Percentiles rank a stretch among this genome's conserved stretches.
These are phyloP conservation scores for Drosophila equinoxialis DNA, from an alignment of 1,140 invertebrate genomes.

Conservation along the genomic window DNA sequence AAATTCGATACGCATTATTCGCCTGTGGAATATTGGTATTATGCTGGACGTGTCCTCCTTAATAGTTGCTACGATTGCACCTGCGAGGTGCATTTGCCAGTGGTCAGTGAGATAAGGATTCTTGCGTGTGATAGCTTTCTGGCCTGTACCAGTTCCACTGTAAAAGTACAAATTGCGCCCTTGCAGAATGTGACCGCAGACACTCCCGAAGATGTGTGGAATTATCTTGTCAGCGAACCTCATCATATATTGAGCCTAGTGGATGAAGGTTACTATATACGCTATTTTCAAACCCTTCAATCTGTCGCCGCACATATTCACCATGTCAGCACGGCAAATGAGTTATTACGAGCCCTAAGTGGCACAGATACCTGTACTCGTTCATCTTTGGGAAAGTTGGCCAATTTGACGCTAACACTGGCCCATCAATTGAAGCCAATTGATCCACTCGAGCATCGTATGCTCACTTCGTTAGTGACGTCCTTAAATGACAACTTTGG, in stretches of 20 bases:
- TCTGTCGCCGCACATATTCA: slow-evolving; percentile 9
- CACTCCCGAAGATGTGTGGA: neutral
- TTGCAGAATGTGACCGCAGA: neutral
- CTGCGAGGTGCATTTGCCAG: slow-evolving; percentile 30
- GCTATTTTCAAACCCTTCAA: slow-evolving; percentile 20
- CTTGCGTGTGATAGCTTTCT: slow-evolving; percentile 36
- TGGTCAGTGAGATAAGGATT: slow-evolving; percentile 18
- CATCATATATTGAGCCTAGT: neutral
- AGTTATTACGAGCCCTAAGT: neutral
- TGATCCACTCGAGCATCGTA: neutral
- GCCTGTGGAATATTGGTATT: slow-evolving; percentile 46
- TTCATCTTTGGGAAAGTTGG: slow-evolving; percentile 31
- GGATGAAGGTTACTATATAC: neutral
- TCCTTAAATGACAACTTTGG: slow-evolving; percentile 32
- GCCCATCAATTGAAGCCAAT: slow-evolving; percentile 18
- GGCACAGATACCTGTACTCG: neutral
- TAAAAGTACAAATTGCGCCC: slow-evolving; percentile 28
- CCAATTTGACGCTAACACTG: slow-evolving; percentile 46
- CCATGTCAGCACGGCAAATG: neutral
- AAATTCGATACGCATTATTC: neutral
- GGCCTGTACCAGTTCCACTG: slow-evolving; percentile 5
- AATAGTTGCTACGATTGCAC: slow-evolving; percentile 23
- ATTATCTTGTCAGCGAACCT: neutral
- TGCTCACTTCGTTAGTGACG: slow-evolving; percentile 4
- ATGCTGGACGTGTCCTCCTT: slow-evolving; percentile 29